Base-by-base conservation (phyloP, 2,888 invertebrate species). In the Caprella mutica region DNA sequence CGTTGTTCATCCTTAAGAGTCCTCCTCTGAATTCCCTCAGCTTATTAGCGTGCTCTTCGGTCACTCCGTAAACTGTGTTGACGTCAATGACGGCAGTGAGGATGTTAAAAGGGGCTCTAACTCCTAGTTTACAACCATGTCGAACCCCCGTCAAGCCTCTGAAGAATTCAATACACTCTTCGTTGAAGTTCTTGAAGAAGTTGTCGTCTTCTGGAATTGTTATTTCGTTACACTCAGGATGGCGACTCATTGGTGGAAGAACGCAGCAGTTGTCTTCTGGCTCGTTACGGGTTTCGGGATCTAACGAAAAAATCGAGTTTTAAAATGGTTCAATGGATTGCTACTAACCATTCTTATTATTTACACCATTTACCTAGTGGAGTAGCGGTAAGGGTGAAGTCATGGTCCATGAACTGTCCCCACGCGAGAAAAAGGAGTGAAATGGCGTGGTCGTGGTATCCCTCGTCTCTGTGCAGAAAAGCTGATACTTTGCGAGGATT, bases 341-440 rank as follows among this genome's bases (percentile, higher is more conserved):
- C n/a, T n/a, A n/a, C n/a, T n/a, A n/a, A n/a, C n/a, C n/a, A n/a
- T n/a, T n/a, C n/a, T n/a, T n/a, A n/a, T n/a, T n/a, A n/a, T n/a
- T n/a, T n/a, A n/a, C n/a, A n/a, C 5, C 8, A 66, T 75, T 75
- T 77, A 89, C 89, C 89, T 65, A 90, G 77, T 44, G 90, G 88
- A 27, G 89, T 90, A 67, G 81, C 90, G 56, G 89, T 89, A 39
- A 90, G 78, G 3, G 90, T 90, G 69, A 86, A 87, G 73, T 91
- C 91, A 76, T 91, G 91, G 74, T 91, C 91, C 82, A 91, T 88
- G 75, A 91, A 90, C 75, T 91, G 91, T 68, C 91, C 91, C 91
- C 91, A 91, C 56, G 90, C 89, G 67, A 87, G 86, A 58, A 90
- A 83, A 85, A 91, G 87, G 68, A 90, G 88, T 29, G 91, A 91